Evolutionary conservation across 2,113 vertebrate species (phyloP), one percentile per base, ranked within the genome.

Genomic region (Crotophaga sulcirostris): DNA sequence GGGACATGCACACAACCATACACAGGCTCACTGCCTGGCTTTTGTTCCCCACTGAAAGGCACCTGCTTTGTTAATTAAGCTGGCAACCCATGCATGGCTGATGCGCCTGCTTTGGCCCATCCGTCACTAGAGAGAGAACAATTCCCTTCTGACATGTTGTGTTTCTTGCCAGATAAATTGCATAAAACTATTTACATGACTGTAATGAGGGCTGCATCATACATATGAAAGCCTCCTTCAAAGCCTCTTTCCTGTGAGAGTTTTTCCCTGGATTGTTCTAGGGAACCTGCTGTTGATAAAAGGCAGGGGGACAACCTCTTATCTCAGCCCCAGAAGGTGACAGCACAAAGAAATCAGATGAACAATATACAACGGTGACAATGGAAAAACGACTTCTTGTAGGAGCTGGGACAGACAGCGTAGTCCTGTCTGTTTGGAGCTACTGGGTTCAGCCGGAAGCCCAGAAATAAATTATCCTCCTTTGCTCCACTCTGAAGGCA

Each of bases 251-350:
- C 83, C 83, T 90, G 94, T 2, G 5, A 40, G 51, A 95, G 75
- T 66, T 83, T 96, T 96, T 95, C 95, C 95, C 94, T 77, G 94
- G 96, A 94, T 94, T 93, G 87, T 96, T 93, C 90, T 77, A 77
- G 58, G 93, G 87, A 97, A 94, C 92, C 75, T 63, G 75, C 52
- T 16, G 8, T 47, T 38, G 66, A 68, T 81, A 90, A 77, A 77
- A 93, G 76, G 89, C 84, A 40, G 36, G 58, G 85, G 90, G 60
- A 93, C 13, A 15, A 58, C 74, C 93, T 96, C 96, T 97, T 97
- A 97, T 96, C 97, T 96, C 8, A 13, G 92, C 55, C 77, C 86
- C 96, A 97, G 94, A 97, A 96, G 92, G 82, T 10, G 4, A 87
- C 2, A 13, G 75, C 8, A 9, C 47, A 96, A 96, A 96, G 92